phyloP scores from a whole-genome alignment of 2,888 invertebrate genomes.

The Formica aserva region DNA sequence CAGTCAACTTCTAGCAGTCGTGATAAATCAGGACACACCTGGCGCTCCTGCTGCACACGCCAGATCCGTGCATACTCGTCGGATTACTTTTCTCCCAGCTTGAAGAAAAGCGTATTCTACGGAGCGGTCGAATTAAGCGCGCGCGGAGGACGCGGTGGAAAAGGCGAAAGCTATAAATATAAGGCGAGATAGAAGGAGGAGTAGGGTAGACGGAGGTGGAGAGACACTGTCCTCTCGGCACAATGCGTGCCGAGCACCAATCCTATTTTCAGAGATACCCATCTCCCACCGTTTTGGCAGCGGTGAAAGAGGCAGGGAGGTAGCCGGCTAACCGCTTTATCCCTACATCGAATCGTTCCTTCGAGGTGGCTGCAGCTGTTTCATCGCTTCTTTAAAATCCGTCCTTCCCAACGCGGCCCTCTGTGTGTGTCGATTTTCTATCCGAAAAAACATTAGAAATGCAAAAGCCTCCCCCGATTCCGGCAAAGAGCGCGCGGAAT shows the following conservation, averaged over 20 bases:
- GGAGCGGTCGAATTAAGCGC: constrained; percentile 74
- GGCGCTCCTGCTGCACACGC: constrained; percentile 59
- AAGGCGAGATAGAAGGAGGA: constrained; percentile 41
- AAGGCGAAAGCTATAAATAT: constrained; percentile 76
- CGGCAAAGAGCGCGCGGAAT: constrained; percentile 40
- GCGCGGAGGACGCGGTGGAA: constrained; percentile 67
- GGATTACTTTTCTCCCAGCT: constrained; percentile 63
- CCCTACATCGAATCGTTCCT: constrained; percentile 76
- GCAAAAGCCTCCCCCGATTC: constrained; percentile 38
- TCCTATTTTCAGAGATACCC: constrained; percentile 85
- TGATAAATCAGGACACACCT: constrained; percentile 74
- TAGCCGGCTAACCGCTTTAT: constrained; percentile 78
- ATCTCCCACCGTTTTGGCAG: constrained; percentile 72
- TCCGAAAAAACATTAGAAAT: constrained; percentile 62
- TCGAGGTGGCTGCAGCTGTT: constrained; percentile 77
- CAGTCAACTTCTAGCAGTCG: constrained; percentile 67
- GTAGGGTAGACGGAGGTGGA: constrained; percentile 54
- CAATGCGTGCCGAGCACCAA: constrained; percentile 78
- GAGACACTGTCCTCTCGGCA: constrained; percentile 70
- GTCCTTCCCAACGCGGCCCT: constrained; percentile 53
- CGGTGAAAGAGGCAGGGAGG: constrained; percentile 55
- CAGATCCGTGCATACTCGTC: constrained; percentile 59
- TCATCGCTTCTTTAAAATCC: constrained; percentile 70
- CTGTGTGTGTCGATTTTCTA: constrained; percentile 20
- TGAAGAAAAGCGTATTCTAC: constrained; percentile 69